Percentiles rank a stretch among this genome's conserved stretches.
phyloP scores from a whole-genome alignment of 2,888 invertebrate genomes.

The Hanleya hanleyi region DNA sequence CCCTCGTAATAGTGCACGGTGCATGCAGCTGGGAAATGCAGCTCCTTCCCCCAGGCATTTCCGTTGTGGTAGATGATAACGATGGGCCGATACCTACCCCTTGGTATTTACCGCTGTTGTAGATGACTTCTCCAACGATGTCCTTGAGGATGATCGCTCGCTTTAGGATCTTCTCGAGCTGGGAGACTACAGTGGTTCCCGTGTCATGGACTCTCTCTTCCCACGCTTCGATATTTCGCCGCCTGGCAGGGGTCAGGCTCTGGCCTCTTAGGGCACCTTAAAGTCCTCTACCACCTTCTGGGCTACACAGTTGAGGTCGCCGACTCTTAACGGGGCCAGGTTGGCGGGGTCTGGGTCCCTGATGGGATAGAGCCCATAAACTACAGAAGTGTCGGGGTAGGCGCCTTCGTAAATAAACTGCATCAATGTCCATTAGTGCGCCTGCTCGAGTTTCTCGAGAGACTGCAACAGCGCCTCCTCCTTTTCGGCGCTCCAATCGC shows the following conservation, averaged over 20 bases:
- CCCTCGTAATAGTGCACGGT: conserved; percentile 18
- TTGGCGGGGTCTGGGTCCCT: conserved; percentile 8
- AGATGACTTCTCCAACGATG: conserved; percentile 19
- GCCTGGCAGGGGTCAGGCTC: conserved; percentile 5
- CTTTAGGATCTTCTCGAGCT: conserved; percentile 22
- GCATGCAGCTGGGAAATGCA: conserved; percentile 13
- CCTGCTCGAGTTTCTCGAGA: no score
- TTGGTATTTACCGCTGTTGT: conserved; percentile 18
- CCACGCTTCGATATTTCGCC: conserved; percentile 11
- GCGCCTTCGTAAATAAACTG: conserved; percentile 1
- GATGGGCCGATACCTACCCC: conserved; percentile 11
- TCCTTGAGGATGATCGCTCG: conserved; percentile 22
- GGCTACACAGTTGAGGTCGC: conserved; percentile 30
- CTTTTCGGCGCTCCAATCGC: no score
- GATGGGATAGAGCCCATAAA: conserved; percentile 14
- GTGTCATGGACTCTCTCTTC: conserved; percentile 24
- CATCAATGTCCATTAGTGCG: not conserved
- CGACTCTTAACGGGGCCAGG: conserved; percentile 17
- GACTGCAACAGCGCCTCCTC: no score
- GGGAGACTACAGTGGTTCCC: conserved; percentile 26
- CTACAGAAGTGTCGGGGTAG: conserved; percentile 16
- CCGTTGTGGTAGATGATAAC: conserved; percentile 31
- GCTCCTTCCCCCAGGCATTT: conserved; percentile 27
- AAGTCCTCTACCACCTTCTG: conserved; percentile 27
- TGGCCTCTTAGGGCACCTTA: conserved; percentile 19